phyloP scores from a whole-genome alignment of 2,113 vertebrate species.

The Climacteris rufus region DNA sequence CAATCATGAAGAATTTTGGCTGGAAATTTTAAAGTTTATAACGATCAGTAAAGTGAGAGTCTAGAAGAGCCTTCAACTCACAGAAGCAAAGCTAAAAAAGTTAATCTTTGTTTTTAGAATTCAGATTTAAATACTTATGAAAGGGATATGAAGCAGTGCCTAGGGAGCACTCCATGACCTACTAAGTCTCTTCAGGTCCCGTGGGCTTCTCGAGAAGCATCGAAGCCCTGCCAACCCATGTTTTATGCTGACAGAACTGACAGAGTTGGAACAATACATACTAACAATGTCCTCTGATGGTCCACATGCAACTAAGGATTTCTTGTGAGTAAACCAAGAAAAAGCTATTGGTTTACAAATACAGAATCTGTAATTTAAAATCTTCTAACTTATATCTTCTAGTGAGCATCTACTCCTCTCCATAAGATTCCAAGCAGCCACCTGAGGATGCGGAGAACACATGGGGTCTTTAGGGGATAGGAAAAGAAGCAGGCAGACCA shows the following conservation, averaged over 20 bases:
- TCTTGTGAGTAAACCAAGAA: background rate
- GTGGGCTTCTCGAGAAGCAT: background rate
- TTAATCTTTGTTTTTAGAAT: background rate
- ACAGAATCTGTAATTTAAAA: background rate
- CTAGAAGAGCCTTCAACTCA: background rate
- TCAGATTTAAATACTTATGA: background rate
- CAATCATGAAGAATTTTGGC: background rate
- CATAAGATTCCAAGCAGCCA: background rate
- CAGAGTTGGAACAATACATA: background rate
- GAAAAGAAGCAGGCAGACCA: background rate
- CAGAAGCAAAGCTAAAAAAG: background rate
- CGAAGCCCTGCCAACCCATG: background rate
- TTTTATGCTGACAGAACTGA: background rate
- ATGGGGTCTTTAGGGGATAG: too few relatives aligned
- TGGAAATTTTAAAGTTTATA: background rate
- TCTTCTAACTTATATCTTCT: background rate
- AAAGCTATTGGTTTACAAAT: background rate
- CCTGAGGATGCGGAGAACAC: background rate
- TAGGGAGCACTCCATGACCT: background rate
- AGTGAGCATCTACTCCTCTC: background rate
- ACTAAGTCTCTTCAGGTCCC: background rate
- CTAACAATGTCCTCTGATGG: background rate
- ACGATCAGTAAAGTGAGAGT: background rate
- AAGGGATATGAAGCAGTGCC: background rate
- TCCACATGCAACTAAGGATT: background rate